phyloP scores from a whole-genome alignment of 2,113 vertebrate genomes.

The Mystacornis crossleyi region DNA sequence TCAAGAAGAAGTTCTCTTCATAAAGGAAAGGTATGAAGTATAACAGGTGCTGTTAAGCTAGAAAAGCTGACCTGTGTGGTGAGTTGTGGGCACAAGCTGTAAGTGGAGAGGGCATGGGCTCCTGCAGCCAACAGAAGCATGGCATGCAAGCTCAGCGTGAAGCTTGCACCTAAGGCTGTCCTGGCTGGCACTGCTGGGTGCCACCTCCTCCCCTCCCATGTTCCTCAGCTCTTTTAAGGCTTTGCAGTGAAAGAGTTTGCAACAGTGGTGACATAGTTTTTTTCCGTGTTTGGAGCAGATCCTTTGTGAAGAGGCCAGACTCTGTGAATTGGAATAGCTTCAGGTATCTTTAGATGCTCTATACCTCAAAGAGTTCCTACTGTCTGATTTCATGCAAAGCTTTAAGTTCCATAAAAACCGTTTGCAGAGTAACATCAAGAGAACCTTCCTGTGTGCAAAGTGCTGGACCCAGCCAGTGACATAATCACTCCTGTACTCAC shows the following conservation, averaged over 20 bases:
- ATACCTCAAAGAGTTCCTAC: neutral
- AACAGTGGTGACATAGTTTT: accelerated
- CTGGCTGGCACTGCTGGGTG: neutral
- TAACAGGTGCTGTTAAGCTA: neutral
- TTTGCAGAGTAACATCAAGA: neutral
- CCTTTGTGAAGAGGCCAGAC: neutral
- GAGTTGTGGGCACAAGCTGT: too few relatives aligned
- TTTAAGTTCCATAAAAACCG: accelerated
- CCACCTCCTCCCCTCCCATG: accelerated
- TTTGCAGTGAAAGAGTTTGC: neutral
- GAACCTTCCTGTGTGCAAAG: accelerated
- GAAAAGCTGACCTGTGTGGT: neutral
- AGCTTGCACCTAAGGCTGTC: neutral
- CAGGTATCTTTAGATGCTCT: neutral
- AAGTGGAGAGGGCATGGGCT: accelerated
- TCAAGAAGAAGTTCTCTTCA: neutral
- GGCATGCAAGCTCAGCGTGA: neutral
- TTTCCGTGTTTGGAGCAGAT: neutral
- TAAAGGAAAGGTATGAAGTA: neutral
- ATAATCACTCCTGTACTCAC: accelerated
- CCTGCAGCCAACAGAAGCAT: neutral
- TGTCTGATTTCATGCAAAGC: neutral
- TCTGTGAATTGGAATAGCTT: neutral
- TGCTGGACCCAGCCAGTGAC: neutral
- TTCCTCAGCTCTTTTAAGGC: neutral